Base-by-base conservation (phyloP, 2,888 invertebrate genomes). In the Cryptosula pallasiana region DNA sequence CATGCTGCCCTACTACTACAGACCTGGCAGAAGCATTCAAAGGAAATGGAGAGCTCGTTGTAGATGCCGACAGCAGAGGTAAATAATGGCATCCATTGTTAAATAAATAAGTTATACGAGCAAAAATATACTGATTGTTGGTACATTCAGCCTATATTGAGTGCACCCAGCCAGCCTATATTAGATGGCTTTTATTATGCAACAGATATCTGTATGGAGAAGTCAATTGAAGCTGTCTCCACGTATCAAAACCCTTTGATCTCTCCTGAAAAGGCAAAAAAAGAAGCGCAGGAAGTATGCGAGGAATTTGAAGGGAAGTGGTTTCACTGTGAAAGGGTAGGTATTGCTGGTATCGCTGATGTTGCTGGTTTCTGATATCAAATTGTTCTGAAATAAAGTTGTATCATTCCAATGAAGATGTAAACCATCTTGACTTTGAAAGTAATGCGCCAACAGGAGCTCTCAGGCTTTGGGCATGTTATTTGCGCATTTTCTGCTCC, bases 51-150 rank as follows among this genome's bases (percentile, higher is more conserved):
- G 29, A 32, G 29, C 63, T 63, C 9, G 32, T 32, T 29, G 63
- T 63, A 27, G 27, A 32, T 63, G 63, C 63, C 2, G 34, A 63
- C 34, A n/a, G 2, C 63, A 63, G 63, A 63, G 63, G 63, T 63
- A 5, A 32, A n/a, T n/a, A n/a, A n/a, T n/a, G n/a, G n/a, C n/a
- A n/a, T n/a, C n/a, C n/a, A n/a, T n/a, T n/a, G n/a, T n/a, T n/a
- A n/a, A n/a, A n/a, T n/a, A n/a, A n/a, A n/a, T n/a, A n/a, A n/a
- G n/a, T n/a, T n/a, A n/a, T n/a, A n/a, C n/a, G n/a, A n/a, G n/a
- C n/a, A n/a, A n/a, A n/a, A n/a, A n/a, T n/a, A n/a, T n/a, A n/a
- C n/a, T n/a, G n/a, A n/a, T n/a, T n/a, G n/a, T n/a, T n/a, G n/a
- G n/a, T n/a, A n/a, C n/a, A n/a, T n/a, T n/a, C n/a, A n/a, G n/a